These are phyloP conservation scores for Sorex araneus DNA, from an alignment of 2,113 vertebrate genomes.

Conservation along the genomic window DNA sequence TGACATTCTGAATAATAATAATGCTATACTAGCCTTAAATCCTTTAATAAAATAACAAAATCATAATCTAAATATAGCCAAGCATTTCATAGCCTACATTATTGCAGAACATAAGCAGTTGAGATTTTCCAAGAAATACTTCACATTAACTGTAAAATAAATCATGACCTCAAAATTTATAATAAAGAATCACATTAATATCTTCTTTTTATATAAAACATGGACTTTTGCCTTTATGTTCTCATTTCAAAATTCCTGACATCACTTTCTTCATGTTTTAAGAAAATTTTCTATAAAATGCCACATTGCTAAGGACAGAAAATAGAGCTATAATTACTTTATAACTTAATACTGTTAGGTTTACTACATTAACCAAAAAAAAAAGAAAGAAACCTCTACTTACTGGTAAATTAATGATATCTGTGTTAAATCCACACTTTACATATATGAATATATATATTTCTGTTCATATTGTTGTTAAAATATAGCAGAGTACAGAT, in stretches of 20 bases:
- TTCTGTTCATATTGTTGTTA: slow-evolving; percentile 84
- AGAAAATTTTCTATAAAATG: slow-evolving; percentile 64
- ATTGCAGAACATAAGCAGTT: not conserved
- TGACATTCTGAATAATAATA: not conserved
- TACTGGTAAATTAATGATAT: slow-evolving; percentile 88
- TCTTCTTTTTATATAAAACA: not conserved
- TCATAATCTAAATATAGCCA: not conserved
- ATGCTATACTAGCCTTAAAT: not conserved
- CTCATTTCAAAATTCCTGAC: slow-evolving; percentile 58
- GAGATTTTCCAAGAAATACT: not conserved
- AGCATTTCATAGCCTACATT: not conserved
- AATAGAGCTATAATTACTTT: slow-evolving; percentile 77
- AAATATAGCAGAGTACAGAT: slow-evolving; percentile 86
- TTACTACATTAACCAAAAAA: slow-evolving; percentile 84
- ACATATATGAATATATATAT: slow-evolving; percentile 69
- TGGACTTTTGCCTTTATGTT: not conserved
- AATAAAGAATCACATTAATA: slow-evolving; percentile 51
- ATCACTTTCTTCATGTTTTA: slow-evolving; percentile 69
- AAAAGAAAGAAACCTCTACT: slow-evolving; percentile 82
- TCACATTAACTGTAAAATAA: slow-evolving; percentile 42
- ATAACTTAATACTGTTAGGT: slow-evolving; percentile 85
- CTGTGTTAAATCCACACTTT: slow-evolving; percentile 80
- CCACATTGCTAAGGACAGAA: slow-evolving; percentile 70
- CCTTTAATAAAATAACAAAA: slow-evolving; percentile 28
- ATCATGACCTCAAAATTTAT: not conserved